Percentiles rank a stretch among this genome's conserved stretches.
phyloP scores from a whole-genome alignment of 2,797 vertebrate genomes.

The Rhinichthys osculus region DNA sequence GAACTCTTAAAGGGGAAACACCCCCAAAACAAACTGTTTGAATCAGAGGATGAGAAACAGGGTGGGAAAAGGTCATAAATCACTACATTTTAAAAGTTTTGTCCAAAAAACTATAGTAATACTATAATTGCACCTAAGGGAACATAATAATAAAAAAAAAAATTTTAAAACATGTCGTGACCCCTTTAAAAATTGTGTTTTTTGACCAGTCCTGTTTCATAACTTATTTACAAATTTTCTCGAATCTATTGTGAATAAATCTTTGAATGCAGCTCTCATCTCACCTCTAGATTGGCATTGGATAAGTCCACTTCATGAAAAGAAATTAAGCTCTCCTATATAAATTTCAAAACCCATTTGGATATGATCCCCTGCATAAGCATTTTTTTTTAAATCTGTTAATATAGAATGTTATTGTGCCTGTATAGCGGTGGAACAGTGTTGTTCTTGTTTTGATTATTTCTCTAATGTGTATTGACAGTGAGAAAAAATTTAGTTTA shows the following conservation, averaged over 20 bases:
- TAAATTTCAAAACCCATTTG: slow-evolving; percentile 47
- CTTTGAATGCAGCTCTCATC: slow-evolving; percentile 21
- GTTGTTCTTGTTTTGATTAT: slow-evolving; percentile 66
- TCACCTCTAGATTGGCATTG: neutral
- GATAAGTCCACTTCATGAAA: slow-evolving; percentile 5
- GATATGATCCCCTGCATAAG: slow-evolving; percentile 49
- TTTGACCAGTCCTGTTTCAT: neutral
- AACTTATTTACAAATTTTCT: neutral
- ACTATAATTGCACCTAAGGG: too few relatives aligned
- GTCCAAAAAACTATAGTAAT: too few relatives aligned
- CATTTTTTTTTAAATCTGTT: slow-evolving; percentile 64
- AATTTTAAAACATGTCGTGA: too few relatives aligned
- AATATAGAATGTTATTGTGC: slow-evolving; percentile 65
- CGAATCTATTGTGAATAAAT: neutral
- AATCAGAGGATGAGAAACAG: too few relatives aligned
- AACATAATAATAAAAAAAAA: too few relatives aligned
- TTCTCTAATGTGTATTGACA: slow-evolving; percentile 74
- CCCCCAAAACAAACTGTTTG: too few relatives aligned
- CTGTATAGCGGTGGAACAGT: slow-evolving; percentile 58
- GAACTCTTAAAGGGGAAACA: too few relatives aligned
- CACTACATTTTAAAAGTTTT: too few relatives aligned
- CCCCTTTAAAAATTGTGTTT: neutral
- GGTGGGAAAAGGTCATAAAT: too few relatives aligned
- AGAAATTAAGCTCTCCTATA: slow-evolving; percentile 22
- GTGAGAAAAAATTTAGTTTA: slow-evolving; percentile 67